A percentile compares a stretch with the other conserved stretches of the same genome.
Conservation (phyloP, 2,113 vertebrate species). For the Nycticebus coucang region DNA sequence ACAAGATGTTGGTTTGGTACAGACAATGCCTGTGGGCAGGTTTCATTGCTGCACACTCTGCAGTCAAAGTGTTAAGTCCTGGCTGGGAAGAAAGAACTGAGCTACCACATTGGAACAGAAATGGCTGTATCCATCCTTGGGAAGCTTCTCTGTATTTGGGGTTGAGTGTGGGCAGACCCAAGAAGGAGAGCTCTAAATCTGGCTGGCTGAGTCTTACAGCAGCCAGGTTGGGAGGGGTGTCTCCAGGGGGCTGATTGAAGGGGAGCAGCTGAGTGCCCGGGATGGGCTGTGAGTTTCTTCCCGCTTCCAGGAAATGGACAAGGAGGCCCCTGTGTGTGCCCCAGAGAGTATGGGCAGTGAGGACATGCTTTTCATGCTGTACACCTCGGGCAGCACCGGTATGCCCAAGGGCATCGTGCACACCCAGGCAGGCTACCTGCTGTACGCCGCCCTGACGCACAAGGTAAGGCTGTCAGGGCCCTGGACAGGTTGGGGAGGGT, state of each 20-base stretch:
- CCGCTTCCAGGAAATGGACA: slow-evolving; percentile 89
- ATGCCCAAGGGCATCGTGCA: slow-evolving; percentile 94
- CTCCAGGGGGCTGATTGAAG: not conserved
- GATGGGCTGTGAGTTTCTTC: not conserved
- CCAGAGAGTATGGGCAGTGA: slow-evolving; percentile 93
- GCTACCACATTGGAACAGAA: not conserved
- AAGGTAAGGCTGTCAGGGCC: slow-evolving; percentile 85
- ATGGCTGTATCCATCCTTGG: not conserved
- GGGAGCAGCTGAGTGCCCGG: not conserved
- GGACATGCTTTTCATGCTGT: slow-evolving; percentile 92
- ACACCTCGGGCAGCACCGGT: slow-evolving; percentile 94
- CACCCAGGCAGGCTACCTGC: slow-evolving; percentile 94
- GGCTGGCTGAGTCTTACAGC: not conserved
- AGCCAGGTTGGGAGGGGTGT: not conserved
- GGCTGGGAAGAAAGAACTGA: not conserved
- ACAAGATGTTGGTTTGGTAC: too few species aligned
- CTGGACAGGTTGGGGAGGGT: not conserved
- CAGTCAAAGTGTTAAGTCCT: not conserved
- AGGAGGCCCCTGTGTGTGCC: slow-evolving; percentile 84
- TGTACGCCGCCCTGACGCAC: slow-evolving; percentile 91
- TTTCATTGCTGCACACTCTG: too few species aligned
- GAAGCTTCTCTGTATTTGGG: not conserved
- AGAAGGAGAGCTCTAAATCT: not conserved
- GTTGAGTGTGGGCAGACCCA: not conserved
- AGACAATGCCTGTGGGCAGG: too few species aligned